phyloP scores from a whole-genome alignment of 2,113 vertebrate genomes.

The Phylloscopus trochiloides region DNA sequence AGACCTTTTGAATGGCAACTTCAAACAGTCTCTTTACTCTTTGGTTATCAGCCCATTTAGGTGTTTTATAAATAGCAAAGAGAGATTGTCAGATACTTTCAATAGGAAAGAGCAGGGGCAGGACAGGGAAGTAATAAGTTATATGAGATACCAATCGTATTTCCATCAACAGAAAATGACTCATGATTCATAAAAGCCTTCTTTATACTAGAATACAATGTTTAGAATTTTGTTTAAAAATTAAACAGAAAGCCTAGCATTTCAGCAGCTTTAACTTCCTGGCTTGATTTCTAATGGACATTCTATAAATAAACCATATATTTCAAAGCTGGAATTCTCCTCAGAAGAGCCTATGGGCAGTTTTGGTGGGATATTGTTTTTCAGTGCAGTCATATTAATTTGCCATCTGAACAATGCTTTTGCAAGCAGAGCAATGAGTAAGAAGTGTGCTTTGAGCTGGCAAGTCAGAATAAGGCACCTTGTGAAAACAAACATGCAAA shows the following conservation, averaged over 20 bases:
- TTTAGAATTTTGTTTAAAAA: constrained; percentile 55
- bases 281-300: background rate
- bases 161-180: constrained; percentile 47
- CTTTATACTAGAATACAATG: background rate
- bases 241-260: constrained; percentile 37
- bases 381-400: background rate
- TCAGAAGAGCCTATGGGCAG: background rate
- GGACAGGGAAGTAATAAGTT: constrained; percentile 55
- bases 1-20: background rate
- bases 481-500: background rate
- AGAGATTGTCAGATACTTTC: constrained; percentile 17
- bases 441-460: background rate
- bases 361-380: background rate
- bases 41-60: background rate
- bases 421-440: background rate
- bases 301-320: constrained; percentile 4
- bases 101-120: background rate
- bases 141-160: constrained; percentile 32
- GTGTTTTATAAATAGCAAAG: constrained; percentile 43
- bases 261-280: constrained; percentile 35
- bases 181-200: constrained; percentile 32
- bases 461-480: background rate
- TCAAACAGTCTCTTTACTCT: background rate
- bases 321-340: background rate
- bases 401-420: background rate